These are phyloP conservation scores for Eupithecia abbreviata DNA, from an alignment of 2,888 invertebrate species.

Conservation along the genomic window DNA sequence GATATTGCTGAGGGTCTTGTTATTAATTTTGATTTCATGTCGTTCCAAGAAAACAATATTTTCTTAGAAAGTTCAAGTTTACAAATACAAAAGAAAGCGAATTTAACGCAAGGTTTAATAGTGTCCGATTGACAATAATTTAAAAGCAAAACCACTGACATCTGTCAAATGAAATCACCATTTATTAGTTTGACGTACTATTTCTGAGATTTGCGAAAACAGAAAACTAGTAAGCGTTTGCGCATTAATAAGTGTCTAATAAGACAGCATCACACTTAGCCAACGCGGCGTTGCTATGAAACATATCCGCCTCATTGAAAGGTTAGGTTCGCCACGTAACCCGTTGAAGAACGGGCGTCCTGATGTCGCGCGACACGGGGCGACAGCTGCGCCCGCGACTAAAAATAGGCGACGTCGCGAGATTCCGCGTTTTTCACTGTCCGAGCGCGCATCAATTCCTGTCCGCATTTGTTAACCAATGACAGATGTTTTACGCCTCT, in stretches of 20 bases:
- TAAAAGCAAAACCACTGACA: not conserved
- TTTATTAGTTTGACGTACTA: not conserved
- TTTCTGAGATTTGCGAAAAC: not conserved
- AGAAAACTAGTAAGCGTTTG: not conserved
- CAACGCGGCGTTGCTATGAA: conserved; percentile 43
- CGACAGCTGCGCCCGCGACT: conserved; percentile 72
- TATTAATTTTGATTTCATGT: conserved; percentile 16
- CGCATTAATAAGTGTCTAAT: not conserved
- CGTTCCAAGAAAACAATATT: not conserved
- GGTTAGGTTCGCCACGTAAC: conserved; percentile 54
- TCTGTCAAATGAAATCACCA: not conserved
- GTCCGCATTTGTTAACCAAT: conserved; percentile 81
- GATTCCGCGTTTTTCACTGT: conserved; percentile 83
- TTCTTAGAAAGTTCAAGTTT: not conserved
- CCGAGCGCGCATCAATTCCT: conserved; percentile 79
- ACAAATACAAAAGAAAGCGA: not conserved
- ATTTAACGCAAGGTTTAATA: not conserved
- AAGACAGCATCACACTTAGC: conserved; percentile 25
- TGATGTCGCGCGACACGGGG: conserved; percentile 65
- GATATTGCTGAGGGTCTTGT: conserved; percentile 19
- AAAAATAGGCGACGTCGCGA: conserved; percentile 73
- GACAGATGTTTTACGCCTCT: conserved; percentile 80
- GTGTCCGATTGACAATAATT: not conserved
- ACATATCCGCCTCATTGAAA: conserved; percentile 44
- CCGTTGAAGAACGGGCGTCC: conserved; percentile 57